phyloP scores from a whole-genome alignment of 2,113 vertebrate genomes.

The Saguinus midas region DNA sequence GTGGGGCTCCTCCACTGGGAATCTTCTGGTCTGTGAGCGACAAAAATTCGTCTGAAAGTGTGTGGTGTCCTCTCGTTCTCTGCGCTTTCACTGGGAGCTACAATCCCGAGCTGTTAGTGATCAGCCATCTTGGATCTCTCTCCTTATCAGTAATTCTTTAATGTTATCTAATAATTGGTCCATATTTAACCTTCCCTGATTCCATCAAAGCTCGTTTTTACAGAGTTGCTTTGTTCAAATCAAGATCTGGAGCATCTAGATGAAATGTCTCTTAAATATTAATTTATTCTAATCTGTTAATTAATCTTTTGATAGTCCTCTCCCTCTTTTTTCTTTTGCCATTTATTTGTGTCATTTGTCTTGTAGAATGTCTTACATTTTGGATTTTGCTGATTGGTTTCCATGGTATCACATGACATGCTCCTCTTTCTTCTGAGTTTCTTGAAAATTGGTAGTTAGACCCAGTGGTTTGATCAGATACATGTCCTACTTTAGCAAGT shows the following conservation, averaged over 20 bases:
- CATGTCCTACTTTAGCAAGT: background rate
- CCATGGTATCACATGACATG: background rate
- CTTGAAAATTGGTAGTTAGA: slow-evolving; percentile 16
- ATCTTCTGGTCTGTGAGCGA: too few species aligned
- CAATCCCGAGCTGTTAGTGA: too few species aligned
- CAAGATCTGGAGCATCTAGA: background rate
- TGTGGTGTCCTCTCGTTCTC: too few species aligned
- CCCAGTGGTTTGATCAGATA: background rate
- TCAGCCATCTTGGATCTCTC: too few species aligned
- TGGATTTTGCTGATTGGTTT: background rate
- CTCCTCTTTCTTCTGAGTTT: background rate
- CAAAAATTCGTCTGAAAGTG: too few species aligned
- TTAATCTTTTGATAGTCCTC: background rate
- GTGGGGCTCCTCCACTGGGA: too few species aligned
- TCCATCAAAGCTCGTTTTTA: background rate
- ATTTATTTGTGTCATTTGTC: background rate
- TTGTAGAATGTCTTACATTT: background rate
- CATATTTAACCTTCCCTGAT: background rate
- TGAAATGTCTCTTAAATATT: background rate
- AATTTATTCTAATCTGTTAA: background rate
- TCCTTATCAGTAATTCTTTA: background rate
- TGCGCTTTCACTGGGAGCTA: too few species aligned
- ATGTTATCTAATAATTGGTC: background rate
- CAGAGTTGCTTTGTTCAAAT: background rate
- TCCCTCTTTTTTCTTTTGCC: background rate